A percentile compares a stretch with the other conserved stretches of the same genome.
Conservation (phyloP, 2,797 vertebrate genomes). For the Diplodus puntazzo region DNA sequence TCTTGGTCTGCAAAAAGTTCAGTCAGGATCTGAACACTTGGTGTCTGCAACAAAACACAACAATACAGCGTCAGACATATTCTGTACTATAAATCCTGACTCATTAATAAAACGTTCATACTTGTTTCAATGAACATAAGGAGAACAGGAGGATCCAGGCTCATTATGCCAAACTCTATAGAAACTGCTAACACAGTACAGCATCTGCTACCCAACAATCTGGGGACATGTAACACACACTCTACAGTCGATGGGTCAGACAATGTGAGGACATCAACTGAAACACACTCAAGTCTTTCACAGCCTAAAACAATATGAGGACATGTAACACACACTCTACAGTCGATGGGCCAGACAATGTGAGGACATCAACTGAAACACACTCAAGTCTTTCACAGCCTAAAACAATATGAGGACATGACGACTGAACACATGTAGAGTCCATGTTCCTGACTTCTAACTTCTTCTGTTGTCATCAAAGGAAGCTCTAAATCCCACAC, state of each 20-base stretch:
- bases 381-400: neutral
- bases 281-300: neutral
- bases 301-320: neutral
- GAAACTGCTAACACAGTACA: neutral
- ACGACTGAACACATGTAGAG: neutral
- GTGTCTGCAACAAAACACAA: no score
- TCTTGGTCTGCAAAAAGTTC: no score
- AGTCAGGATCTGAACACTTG: no score
- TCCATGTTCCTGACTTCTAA: neutral
- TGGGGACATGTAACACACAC: neutral
- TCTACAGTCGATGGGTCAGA: neutral
- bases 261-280: neutral
- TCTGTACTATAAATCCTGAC: no score
- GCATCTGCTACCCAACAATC: neutral
- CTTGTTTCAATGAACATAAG: neutral
- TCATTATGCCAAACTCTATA: neutral
- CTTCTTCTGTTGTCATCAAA: neutral
- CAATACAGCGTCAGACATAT: no score
- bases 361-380: no score
- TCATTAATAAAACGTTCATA: no score
- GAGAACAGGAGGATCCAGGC: neutral
- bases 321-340: no score
- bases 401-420: conserved; percentile 6
- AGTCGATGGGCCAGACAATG: no score
- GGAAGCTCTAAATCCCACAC: neutral